Conservation (phyloP, 2,797 vertebrate species). For the Avahi laniger region DNA sequence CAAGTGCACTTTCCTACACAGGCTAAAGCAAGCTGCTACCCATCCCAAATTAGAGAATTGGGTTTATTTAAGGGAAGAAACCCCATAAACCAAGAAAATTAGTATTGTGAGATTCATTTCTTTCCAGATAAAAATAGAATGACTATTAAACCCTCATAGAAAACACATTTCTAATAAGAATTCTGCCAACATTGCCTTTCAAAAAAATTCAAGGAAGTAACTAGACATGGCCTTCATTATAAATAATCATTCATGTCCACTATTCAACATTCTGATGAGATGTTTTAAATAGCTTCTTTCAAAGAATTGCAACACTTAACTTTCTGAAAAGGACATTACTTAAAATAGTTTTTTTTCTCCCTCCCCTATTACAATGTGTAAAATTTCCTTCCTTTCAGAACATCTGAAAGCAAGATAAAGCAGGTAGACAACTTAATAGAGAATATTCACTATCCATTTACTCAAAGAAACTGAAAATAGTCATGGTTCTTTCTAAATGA, state of each 20-base stretch:
- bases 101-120: conserved; percentile 55
- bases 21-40: neutral
- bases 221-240: conserved; percentile 7
- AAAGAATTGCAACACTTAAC: conserved; percentile 25
- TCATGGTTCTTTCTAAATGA: neutral
- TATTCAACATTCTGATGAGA: conserved; percentile 39
- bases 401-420: conserved; percentile 10
- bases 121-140: conserved; percentile 66
- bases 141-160: conserved; percentile 58
- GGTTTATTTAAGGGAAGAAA: conserved; percentile 25
- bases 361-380: neutral
- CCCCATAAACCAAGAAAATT: conserved; percentile 67
- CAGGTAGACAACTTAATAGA: neutral
- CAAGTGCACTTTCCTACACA: neutral
- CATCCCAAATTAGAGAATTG: conserved; percentile 25
- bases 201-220: conserved; percentile 43
- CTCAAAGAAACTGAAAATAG: neutral
- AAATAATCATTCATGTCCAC: conserved; percentile 21
- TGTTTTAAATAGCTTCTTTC: conserved; percentile 32
- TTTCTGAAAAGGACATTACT: conserved; percentile 33
- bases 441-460: neutral
- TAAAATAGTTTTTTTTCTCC: neutral
- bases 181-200: conserved; percentile 37
- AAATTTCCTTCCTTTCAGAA: neutral
- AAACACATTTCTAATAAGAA: conserved; percentile 52